A percentile compares a stretch with the other conserved stretches of the same genome.
Evolutionary conservation across 2,888 invertebrate genomes (phyloP).

Genomic region (Andrena fulva): DNA sequence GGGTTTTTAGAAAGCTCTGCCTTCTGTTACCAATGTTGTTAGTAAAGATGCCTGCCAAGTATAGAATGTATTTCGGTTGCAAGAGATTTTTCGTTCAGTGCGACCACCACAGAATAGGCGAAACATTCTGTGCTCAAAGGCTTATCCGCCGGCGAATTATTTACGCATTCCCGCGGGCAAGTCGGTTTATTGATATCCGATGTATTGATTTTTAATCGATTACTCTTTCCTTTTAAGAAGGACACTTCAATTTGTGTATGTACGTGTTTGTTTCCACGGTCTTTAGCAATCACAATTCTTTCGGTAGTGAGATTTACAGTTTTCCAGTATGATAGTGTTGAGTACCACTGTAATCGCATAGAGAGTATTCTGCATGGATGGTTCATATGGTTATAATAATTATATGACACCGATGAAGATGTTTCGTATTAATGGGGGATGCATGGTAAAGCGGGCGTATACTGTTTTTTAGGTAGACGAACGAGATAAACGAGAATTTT

Average conservation of each 20-base stretch:
- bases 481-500: slow-evolving; percentile 54
- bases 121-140: slow-evolving; percentile 44
- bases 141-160: slow-evolving; percentile 20
- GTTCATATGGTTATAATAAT: slow-evolving; percentile 44
- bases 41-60: slow-evolving; percentile 58
- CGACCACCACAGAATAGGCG: neutral
- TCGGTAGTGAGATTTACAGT: slow-evolving; percentile 35
- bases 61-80: slow-evolving; percentile 49
- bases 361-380: slow-evolving; percentile 45
- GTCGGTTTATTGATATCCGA: slow-evolving; percentile 35
- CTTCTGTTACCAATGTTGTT: slow-evolving; percentile 73
- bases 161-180: slow-evolving; percentile 12
- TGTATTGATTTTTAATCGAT: slow-evolving; percentile 35
- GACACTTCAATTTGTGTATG: slow-evolving; percentile 31
- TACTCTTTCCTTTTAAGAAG: slow-evolving; percentile 23
- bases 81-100: slow-evolving; percentile 20
- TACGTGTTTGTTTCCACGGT: slow-evolving; percentile 40
- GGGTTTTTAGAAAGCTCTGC: slow-evolving; percentile 64
- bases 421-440: slow-evolving; percentile 49
- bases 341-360: slow-evolving; percentile 36
- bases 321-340: slow-evolving; percentile 30
- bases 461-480: slow-evolving; percentile 61
- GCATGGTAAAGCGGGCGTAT: slow-evolving; percentile 54
- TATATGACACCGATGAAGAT: slow-evolving; percentile 23
- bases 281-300: slow-evolving; percentile 22